phyloP scores from a whole-genome alignment of 2,113 vertebrate genomes.

The Elachura formosa region DNA sequence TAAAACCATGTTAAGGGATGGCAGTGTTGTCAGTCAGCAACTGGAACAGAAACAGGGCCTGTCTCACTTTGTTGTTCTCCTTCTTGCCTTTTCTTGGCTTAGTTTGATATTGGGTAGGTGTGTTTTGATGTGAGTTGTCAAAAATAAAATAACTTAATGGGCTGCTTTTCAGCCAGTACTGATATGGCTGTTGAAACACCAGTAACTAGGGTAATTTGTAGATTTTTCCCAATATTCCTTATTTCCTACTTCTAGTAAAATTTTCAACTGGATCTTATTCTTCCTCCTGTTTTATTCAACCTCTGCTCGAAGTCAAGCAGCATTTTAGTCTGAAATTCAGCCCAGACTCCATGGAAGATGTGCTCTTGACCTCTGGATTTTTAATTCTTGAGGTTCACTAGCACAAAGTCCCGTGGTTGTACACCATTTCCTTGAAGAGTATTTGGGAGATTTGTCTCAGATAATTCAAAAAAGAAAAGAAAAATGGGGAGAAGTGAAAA shows the following conservation, averaged over 20 bases:
- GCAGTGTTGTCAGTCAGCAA: slow-evolving; percentile 85
- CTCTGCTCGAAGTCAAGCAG: not conserved
- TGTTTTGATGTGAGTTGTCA: not conserved
- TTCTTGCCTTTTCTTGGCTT: not conserved
- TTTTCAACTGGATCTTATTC: not conserved
- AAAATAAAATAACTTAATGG: not conserved
- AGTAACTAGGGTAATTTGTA: not conserved
- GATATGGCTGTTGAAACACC: not conserved
- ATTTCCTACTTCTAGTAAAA: not conserved
- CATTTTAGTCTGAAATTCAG: not conserved
- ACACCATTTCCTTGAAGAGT: slow-evolving; percentile 3
- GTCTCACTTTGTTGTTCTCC: not conserved
- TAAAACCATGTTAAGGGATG: slow-evolving; percentile 84
- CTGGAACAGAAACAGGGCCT: slow-evolving; percentile 62
- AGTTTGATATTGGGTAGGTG: not conserved
- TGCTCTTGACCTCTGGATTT: not conserved
- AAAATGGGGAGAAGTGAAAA: not conserved
- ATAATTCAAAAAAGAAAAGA: not conserved
- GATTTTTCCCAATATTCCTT: not conserved
- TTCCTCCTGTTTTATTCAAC: not conserved
- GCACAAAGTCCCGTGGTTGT: not conserved
- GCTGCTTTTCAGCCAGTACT: not conserved
- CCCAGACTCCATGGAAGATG: not conserved
- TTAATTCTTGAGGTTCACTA: not conserved
- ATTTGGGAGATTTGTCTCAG: not conserved